A percentile compares a stretch with the other conserved stretches of the same genome.
These are phyloP conservation scores for Thera britannica DNA, from an alignment of 2,888 invertebrate species.

Conservation along the genomic window DNA sequence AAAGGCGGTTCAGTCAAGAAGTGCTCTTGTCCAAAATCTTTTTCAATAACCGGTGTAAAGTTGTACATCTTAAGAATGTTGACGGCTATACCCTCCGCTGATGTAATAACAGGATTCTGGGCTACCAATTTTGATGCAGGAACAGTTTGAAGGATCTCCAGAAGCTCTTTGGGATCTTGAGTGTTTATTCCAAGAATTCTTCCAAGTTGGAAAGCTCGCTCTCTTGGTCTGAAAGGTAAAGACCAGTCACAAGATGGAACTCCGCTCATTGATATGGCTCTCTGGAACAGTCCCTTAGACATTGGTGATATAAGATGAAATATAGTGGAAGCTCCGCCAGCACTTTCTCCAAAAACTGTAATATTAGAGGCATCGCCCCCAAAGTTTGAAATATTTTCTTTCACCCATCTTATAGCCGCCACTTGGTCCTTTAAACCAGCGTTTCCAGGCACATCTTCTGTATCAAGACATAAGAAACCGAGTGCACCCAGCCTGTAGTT, in stretches of 20 bases:
- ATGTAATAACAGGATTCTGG: slow-evolving; percentile 38
- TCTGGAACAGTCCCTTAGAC: slow-evolving; percentile 61
- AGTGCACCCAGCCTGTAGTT: slow-evolving; percentile 82
- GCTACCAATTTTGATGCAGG: slow-evolving; percentile 47
- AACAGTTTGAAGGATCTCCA: slow-evolving; percentile 55
- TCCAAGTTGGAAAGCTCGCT: slow-evolving; percentile 53
- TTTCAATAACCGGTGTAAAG: slow-evolving; percentile 51
- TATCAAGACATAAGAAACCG: slow-evolving; percentile 82
- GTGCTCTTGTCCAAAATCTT: slow-evolving; percentile 45
- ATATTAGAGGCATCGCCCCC: slow-evolving; percentile 58
- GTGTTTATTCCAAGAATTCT: slow-evolving; percentile 55
- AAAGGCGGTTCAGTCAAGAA: slow-evolving; percentile 46
- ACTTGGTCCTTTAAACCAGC: slow-evolving; percentile 78
- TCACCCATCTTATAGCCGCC: slow-evolving; percentile 57
- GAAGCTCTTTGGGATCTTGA: slow-evolving; percentile 48
- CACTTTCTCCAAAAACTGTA: slow-evolving; percentile 62
- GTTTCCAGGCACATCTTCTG: slow-evolving; percentile 84
- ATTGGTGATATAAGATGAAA: slow-evolving; percentile 60
- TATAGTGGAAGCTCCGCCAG: slow-evolving; percentile 54
- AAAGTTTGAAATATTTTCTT: slow-evolving; percentile 54
- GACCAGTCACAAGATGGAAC: slow-evolving; percentile 54
- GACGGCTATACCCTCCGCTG: slow-evolving; percentile 33
- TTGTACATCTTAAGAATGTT: slow-evolving; percentile 35
- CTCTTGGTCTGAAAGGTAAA: slow-evolving; percentile 46
- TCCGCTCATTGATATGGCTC: slow-evolving; percentile 63